Percentiles rank a stretch among this genome's conserved stretches.
Conservation (phyloP, 2,113 vertebrate genomes). For the Ceyx melanurus region DNA sequence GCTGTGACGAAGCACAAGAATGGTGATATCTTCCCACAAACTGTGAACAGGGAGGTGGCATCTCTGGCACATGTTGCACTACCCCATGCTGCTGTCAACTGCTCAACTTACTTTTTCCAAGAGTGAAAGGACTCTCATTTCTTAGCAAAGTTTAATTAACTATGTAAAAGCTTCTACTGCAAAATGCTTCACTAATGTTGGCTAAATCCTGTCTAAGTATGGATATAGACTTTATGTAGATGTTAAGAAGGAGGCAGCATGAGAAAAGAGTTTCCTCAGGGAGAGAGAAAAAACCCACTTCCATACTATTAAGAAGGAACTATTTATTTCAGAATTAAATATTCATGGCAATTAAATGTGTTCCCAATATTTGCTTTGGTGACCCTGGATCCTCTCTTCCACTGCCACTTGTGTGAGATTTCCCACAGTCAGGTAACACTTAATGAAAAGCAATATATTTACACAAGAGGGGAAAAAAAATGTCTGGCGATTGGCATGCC, state of each 20-base stretch:
- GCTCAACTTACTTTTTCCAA: not conserved
- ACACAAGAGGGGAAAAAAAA: not conserved
- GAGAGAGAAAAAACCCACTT: not conserved
- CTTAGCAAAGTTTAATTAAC: not conserved
- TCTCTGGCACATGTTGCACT: not conserved
- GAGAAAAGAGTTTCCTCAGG: not conserved
- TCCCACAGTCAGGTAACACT: not conserved
- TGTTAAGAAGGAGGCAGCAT: not conserved
- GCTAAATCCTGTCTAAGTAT: not conserved
- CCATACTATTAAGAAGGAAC: not conserved
- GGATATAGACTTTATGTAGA: not conserved
- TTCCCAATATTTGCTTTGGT: not conserved
- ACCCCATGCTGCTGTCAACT: not conserved
- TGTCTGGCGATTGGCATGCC: not conserved
- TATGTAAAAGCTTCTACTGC: not conserved
- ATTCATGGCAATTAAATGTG: not conserved
- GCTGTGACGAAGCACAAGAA: not conserved
- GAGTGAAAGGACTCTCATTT: not conserved
- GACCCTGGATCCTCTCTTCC: not conserved
- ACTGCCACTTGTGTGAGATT: not conserved
- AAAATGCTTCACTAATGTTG: not conserved
- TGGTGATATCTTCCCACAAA: not conserved
- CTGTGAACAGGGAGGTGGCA: not conserved
- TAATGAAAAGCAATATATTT: not conserved
- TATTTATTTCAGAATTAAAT: not conserved